A percentile compares a stretch with the other conserved stretches of the same genome.
phyloP scores from a whole-genome alignment of 2,113 vertebrate genomes.

The Anas platyrhynchos region DNA sequence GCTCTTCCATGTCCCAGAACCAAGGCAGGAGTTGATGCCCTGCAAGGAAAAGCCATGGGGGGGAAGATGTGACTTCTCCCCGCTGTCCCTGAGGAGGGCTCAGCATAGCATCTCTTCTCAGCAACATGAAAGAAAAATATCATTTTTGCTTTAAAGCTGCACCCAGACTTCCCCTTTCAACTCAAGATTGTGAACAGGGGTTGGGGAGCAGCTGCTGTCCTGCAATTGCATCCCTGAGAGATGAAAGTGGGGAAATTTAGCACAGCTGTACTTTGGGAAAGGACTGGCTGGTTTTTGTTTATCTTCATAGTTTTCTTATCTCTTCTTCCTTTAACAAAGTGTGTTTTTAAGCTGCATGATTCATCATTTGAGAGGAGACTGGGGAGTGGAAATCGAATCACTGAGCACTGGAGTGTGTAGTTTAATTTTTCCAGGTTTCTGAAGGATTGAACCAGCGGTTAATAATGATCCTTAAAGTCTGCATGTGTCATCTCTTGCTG shows the following conservation, averaged over 20 bases:
- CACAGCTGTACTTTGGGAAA: not conserved
- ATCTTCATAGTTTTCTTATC: not conserved
- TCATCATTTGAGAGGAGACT: not conserved
- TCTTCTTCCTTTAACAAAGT: not conserved
- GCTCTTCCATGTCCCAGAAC: not conserved
- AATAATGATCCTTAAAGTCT: not conserved
- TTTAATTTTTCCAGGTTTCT: not conserved
- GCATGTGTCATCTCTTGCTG: not conserved
- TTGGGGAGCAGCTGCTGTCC: not conserved
- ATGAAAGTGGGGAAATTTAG: not conserved
- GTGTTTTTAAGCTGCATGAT: not conserved
- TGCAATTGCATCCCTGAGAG: not conserved
- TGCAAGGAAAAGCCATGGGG: not conserved
- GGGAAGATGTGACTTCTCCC: not conserved
- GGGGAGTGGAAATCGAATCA: not conserved
- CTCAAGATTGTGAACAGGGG: not conserved
- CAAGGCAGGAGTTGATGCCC: not conserved
- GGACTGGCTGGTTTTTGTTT: not conserved
- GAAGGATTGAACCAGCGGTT: not conserved
- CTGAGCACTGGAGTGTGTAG: not conserved
- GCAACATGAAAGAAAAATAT: not conserved
- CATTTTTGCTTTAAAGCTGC: not conserved
- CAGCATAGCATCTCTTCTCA: not conserved
- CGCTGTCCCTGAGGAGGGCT: not conserved
- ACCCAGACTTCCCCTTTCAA: not conserved